Evolutionary conservation across 2,888 invertebrate species (phyloP).

Genomic region (Nipponacmea schrenckii): DNA sequence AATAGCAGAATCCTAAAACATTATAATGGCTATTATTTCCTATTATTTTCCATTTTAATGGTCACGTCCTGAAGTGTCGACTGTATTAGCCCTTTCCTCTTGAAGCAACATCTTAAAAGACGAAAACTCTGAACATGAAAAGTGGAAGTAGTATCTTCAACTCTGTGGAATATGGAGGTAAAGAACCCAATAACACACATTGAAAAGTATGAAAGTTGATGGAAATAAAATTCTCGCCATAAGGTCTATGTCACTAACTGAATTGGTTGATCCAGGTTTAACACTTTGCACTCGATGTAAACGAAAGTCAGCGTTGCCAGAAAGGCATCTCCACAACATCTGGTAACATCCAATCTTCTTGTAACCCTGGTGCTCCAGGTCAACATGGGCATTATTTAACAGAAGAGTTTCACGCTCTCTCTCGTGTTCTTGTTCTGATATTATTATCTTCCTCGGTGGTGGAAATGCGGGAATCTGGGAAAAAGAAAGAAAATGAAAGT

Average conservation of each 20-base stretch:
- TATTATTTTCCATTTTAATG: no score
- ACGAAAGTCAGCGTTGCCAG: constrained; percentile 48
- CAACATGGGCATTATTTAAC: constrained; percentile 13
- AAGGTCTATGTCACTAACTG: constrained; percentile 83
- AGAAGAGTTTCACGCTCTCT: constrained; percentile 28
- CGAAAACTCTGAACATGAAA: no score
- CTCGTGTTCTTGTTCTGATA: constrained; percentile 16
- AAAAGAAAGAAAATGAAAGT: background rate
- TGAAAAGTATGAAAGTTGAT: constrained; percentile 86
- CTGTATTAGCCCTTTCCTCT: no score
- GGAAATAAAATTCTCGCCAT: constrained; percentile 84
- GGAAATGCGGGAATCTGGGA: constrained; percentile 8
- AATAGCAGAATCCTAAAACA: no score
- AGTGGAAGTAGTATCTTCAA: background rate
- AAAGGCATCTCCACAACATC: constrained; percentile 47
- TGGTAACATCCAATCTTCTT: constrained; percentile 19
- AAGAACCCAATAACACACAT: constrained; percentile 84
- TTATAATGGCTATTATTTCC: no score
- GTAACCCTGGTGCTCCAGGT: constrained; percentile 12
- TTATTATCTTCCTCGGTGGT: constrained; percentile 18
- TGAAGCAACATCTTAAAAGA: no score
- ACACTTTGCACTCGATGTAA: constrained; percentile 29
- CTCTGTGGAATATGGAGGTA: constrained; percentile 35
- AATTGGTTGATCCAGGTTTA: constrained; percentile 70
- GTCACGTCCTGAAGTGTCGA: no score